Evolutionary conservation across 92 coral and sea anemone genomes (phyloP).

Genomic region (Ricordea florida): DNA sequence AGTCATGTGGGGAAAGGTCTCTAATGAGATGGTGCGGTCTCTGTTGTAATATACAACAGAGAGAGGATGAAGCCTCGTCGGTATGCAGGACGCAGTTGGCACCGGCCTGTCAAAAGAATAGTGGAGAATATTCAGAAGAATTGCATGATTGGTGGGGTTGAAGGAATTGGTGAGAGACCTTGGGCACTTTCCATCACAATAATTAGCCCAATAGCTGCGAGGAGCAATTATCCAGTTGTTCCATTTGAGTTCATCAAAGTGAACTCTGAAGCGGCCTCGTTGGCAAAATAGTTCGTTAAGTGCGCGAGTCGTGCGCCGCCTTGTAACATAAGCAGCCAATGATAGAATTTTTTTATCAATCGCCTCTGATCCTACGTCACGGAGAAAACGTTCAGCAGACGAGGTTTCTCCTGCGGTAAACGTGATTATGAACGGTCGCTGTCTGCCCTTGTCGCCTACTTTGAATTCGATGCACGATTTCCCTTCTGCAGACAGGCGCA

Average conservation of each 20-base stretch:
- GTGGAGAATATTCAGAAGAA: constrained; percentile 19
- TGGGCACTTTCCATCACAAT: constrained; percentile 34
- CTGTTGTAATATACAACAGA: constrained; percentile 1
- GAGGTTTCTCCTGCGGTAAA: not conserved
- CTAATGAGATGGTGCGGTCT: not conserved
- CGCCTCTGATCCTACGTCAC: not conserved
- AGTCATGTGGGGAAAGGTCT: constrained; percentile 24
- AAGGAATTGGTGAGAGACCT: not conserved
- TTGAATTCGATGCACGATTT: not conserved
- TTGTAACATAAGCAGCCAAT: not conserved
- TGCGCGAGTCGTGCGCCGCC: not conserved
- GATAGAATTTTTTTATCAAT: not conserved
- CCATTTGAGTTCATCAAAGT: not conserved
- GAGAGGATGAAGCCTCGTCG: constrained; percentile 12
- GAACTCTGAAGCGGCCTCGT: constrained; percentile 3
- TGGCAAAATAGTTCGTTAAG: not conserved
- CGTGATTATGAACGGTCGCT: not conserved
- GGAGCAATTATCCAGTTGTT: constrained; percentile 40
- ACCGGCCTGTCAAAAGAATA: not conserved
- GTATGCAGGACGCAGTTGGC: constrained; percentile 33
- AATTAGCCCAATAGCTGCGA: constrained; percentile 17
- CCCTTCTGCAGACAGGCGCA: not conserved
- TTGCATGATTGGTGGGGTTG: constrained; percentile 37
- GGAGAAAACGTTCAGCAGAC: not conserved
- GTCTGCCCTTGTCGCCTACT: not conserved